Evolutionary conservation across 2,113 vertebrate genomes (phyloP), one percentile per base, ranked within the genome.

Genomic region (Eurystomus gularis): DNA sequence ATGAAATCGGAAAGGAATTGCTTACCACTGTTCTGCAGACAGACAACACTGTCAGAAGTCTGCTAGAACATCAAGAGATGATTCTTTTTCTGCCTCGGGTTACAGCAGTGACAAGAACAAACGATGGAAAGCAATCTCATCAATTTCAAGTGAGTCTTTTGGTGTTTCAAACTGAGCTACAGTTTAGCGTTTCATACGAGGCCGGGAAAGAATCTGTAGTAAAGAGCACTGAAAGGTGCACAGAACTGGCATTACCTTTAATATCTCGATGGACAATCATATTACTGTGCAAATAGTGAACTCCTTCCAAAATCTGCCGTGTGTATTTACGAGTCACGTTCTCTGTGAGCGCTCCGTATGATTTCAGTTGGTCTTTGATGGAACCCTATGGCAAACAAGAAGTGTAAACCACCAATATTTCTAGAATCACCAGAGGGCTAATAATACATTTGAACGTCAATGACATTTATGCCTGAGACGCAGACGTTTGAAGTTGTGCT

Each of bases 191-290:
- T 83, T 83, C 39, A 60, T 29, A 2, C 13, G 75, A 71, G 66
- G 54, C 3, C 19, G 24, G 25, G 54, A 76, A 69, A 83, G 54
- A 64, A 80, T 72, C 20, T 69, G 39, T 37, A 72, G 42, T 31
- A n/a, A 39, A 83, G 17, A 76, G 71, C 54, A 70, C 11, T 77
- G 28, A 84, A 66, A 17, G 12, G 40, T 42, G 40, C 49, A 69
- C 24, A 64, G 48, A 58, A 40, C 23, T 70, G 25, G 46, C n/a
- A 13, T 68, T 96, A 99, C 99, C 99, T 99, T 99, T 99, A 95
- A 99, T 99, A 98, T 99, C 99, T 97, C 99, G 98, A 97, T 99
- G 99, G 88, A 99, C 99, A 92, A 99, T 99, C 99, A 99, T 99
- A 96, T 99, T 99, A 97, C 99, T 99, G 98, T 99, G 99, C 95